A percentile compares a stretch with the other conserved stretches of the same genome.
These are phyloP conservation scores for Diplogasteroides magnus DNA, from an alignment of 1,140 invertebrate genomes.

Conservation along the genomic window DNA sequence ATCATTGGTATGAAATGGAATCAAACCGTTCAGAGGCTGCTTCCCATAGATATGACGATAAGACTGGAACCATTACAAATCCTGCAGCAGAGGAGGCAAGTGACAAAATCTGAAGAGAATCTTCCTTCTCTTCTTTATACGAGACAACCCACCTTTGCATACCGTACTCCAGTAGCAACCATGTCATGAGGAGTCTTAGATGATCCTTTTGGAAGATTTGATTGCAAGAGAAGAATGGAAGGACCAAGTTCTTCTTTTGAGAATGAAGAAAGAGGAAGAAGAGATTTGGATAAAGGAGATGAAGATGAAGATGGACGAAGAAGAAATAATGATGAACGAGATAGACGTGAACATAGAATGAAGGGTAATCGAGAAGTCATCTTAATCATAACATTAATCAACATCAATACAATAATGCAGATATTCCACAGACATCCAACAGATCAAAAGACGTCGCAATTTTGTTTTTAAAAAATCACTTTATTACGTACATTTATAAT, in stretches of 20 bases:
- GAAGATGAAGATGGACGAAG: neutral
- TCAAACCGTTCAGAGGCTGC: constrained; percentile 17
- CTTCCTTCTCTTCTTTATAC: neutral
- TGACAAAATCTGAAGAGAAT: constrained; percentile 17
- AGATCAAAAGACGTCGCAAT: too few species aligned
- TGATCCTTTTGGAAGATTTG: constrained; percentile 16
- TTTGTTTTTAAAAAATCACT: too few species aligned
- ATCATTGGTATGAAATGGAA: neutral
- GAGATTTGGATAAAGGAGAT: neutral
- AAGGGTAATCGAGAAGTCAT: neutral
- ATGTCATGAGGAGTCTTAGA: constrained; percentile 24
- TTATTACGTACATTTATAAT: too few species aligned
- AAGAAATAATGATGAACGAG: neutral
- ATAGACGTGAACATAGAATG: neutral
- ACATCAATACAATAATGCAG: too few species aligned
- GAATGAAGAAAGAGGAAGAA: neutral
- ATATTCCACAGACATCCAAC: too few species aligned
- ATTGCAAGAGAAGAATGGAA: constrained; percentile 16
- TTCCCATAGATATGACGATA: constrained; percentile 27
- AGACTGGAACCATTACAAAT: constrained; percentile 24
- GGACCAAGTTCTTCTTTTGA: constrained; percentile 20
- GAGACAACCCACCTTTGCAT: constrained; percentile 11
- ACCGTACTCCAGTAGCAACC: constrained; percentile 14
- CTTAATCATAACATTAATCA: neutral
- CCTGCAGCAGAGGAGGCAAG: constrained; percentile 24